Base-by-base conservation (phyloP, 2,113 vertebrate genomes). In the Gymnogyps californianus region DNA sequence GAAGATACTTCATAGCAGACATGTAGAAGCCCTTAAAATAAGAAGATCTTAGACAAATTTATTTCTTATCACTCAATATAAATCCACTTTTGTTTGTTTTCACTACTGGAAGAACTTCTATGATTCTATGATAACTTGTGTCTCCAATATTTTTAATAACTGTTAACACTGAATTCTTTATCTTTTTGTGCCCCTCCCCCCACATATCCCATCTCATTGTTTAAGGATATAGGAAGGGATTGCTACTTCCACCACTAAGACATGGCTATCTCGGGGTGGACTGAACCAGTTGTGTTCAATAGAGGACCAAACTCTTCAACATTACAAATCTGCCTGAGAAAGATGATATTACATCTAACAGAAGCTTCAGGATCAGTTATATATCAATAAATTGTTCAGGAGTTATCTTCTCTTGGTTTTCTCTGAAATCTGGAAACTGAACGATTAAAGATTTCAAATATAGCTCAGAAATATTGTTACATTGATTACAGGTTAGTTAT, bases 231-330 rank as follows among this genome's bases (percentile, higher is more conserved):
- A 29, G 15, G 9, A 54, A 51, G 16, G 8, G 16, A 40, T 59
- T 70, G 11, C 5, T 57, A 11, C 24, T 83, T 92, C 12, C 15
- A 74, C 8, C 12, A 36, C 17, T 80, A 61, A 72, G 31, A n/a
- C 6, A 9, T 32, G 7, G 7, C 9, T 65, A 4, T 75, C n/a
- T 38, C 1, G 2, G 15, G 10, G 7, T 38, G 6, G 8, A 80
- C 80, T 13, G 61, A 76, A 69, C 13, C 21, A 29, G 1, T 22
- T 59, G 12, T 22, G 10, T 32, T 71, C 59, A 44, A 4, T 0
- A 42, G 13, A 80, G 26, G 15, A 69, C 8, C 17, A 65, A 82
- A 40, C 2, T 55, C 11, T 55, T 49, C 8, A 54, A 17, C 7
- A n/a, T 22, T 51, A 59, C 2, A 89, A 58, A 71, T 64, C 36